Percentiles rank a stretch among this genome's conserved stretches.
Evolutionary conservation across 2,113 vertebrate genomes (phyloP).

Genomic region (Gopherus evgoodei): DNA sequence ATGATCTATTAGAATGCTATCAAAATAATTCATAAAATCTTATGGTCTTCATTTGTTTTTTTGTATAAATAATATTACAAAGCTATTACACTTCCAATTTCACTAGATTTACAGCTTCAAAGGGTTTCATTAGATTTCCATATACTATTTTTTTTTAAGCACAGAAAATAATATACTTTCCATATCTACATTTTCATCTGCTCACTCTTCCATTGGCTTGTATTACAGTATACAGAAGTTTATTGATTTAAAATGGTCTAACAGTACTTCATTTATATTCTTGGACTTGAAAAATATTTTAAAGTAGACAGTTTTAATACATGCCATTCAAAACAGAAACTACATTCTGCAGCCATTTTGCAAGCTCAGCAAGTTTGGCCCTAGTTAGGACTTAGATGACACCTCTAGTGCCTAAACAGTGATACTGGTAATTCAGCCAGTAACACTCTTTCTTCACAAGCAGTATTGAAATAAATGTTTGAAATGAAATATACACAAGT

Average conservation of each 20-base stretch:
- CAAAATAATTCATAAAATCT: fast-evolving
- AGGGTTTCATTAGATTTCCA: neutral
- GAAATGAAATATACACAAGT: too few species aligned
- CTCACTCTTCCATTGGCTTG: neutral
- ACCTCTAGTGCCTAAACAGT: neutral
- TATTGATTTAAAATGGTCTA: neutral
- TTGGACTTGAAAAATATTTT: neutral
- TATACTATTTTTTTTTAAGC: neutral
- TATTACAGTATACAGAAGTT: neutral
- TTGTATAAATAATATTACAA: neutral
- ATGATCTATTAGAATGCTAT: fast-evolving
- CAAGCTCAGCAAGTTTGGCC: neutral
- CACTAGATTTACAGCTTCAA: neutral
- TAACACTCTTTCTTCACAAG: neutral
- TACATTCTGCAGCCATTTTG: neutral
- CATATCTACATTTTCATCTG: neutral
- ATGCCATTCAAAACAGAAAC: neutral
- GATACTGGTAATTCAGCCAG: neutral
- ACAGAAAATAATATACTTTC: neutral
- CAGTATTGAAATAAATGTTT: neutral
- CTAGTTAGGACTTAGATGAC: neutral
- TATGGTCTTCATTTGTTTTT: neutral
- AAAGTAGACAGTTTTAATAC: neutral
- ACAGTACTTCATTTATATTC: neutral
- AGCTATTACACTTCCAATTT: neutral